These are phyloP conservation scores for Aspidiotus destructor DNA, from an alignment of 2,888 invertebrate genomes.

Conservation along the genomic window DNA sequence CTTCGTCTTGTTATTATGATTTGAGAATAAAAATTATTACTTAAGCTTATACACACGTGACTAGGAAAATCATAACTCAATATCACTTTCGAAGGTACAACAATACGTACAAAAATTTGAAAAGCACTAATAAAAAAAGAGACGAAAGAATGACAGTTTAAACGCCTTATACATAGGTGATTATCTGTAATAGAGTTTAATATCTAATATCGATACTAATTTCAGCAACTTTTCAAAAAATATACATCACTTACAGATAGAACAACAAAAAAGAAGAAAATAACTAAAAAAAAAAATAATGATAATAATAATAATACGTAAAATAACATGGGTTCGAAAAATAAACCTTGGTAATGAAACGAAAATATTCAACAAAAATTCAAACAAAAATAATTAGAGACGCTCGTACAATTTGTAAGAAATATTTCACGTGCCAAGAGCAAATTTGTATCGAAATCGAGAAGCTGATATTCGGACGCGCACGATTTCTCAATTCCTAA, in stretches of 20 bases:
- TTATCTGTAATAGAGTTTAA: background rate
- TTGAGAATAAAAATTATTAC: background rate
- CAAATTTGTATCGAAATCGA: too few relatives aligned
- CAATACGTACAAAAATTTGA: background rate
- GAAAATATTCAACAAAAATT: too few relatives aligned
- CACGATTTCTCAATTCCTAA: too few relatives aligned
- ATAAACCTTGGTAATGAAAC: too few relatives aligned
- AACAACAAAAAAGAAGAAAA: background rate
- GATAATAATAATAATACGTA: background rate
- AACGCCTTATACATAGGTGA: background rate
- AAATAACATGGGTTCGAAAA: too few relatives aligned
- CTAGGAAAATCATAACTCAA: conserved; percentile 29
- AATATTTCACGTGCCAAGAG: too few relatives aligned
- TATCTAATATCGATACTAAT: background rate
- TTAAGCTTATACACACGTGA: conserved; percentile 4
- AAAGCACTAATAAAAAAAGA: background rate
- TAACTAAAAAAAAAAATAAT: background rate
- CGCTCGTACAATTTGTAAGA: too few relatives aligned
- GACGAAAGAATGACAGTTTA: background rate
- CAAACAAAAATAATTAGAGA: too few relatives aligned
- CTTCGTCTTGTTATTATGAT: background rate
- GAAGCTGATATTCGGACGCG: too few relatives aligned
- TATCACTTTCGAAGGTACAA: conserved; percentile 18
- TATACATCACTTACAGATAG: too few relatives aligned
- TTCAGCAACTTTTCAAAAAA: background rate